Base-by-base conservation (phyloP, 2,888 invertebrate species). In the Machimus rusticus region DNA sequence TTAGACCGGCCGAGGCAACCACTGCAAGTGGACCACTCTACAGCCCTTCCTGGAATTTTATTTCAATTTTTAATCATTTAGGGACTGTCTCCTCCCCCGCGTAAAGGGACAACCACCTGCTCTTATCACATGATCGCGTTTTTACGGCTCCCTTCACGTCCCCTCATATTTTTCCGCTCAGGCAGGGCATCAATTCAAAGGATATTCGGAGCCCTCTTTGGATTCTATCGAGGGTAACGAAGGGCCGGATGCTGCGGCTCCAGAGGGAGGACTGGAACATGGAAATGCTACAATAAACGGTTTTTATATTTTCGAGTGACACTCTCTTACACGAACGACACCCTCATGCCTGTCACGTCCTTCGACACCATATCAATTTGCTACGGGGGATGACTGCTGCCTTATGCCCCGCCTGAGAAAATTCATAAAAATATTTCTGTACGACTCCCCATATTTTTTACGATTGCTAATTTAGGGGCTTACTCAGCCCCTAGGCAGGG, bases 91-190 rank as follows among this genome's bases (percentile, higher is more conserved):
- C 16, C 51, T 46, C 37, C 8, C 37, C 8, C 16, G 1, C 39
- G 28, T 39, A 87, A 87, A 76, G 85, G 51, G 76, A 84, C 82
- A 87, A 86, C 88, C 87, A 88, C 88, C 88, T 88, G 88, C 88
- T 86, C 87, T 87, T 88, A 88, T 88, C 88, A 88, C 87, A 87
- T 88, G 86, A 88, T 88, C 88, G 81, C 82, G 85, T 76, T 88
- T 88, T 88, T 88, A 88, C 85, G 87, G 87, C 77, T 43, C 12
- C 87, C 51, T 87, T 81, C 57, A 79, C 87, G 86, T 81, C 86
- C 76, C 43, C 77, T 31, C 81, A 87, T 77, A 74, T 85, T 85
- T 85, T 85, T n/a, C 74, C 74, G 28, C 9, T 46, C 85, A 74
- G 28, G 74, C 14, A 85, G n/a, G 43, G 14, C 79, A 79, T 79